Evolutionary conservation across 35 echinoderm and acorn worm genomes (phyloP), one percentile per base, ranked within the genome.

Genomic region (Amphiura filiformis): DNA sequence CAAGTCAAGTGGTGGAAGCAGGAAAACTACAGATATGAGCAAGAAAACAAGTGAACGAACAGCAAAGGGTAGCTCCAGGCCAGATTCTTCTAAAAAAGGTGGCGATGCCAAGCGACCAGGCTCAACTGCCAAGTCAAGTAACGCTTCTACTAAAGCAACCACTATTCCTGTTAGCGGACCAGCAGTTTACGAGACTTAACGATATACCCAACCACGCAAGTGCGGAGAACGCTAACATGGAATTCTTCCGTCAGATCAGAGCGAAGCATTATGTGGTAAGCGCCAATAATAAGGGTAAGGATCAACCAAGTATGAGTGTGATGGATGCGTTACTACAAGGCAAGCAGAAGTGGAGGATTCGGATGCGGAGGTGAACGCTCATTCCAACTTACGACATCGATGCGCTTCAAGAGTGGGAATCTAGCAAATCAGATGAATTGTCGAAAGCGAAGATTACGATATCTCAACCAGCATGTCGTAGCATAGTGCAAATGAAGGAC

Each of bases 401-500:
- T 70, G 75, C 49, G 36, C 84, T 99, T n/a, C 87, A 83, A 18
- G 90, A 99, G 39, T 99, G 96, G 96, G 89, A 99, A 78, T 61
- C 82, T 35, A 99, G 80, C 33, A 92, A 94, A n/a, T 85, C 87
- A 34, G 41, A 92, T 39, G 93, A 99, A 52, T 78, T 99, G 22
- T 76, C 79, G 5, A 89, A 99, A 57, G 90, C 93, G 22, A 91
- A 94, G 47, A 99, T 99, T 76, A 77, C 86, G 34, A 85, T 99
- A 37, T 91, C 92, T 23, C 93, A 94, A 32, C 96, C 96, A 41
- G 96, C 96, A 20, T 88, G 93, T 33, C 76, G 87, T 23, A 94
- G 92, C 76, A 89, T 99, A 38, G 96, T 99, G 9, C 92, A 94
- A 80, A 99, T 99, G 96, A 99, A 95, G 77, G 96, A 99, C 93